These are phyloP conservation scores for Apamea epomidion DNA, from an alignment of 2,888 invertebrate genomes.

Conservation along the genomic window DNA sequence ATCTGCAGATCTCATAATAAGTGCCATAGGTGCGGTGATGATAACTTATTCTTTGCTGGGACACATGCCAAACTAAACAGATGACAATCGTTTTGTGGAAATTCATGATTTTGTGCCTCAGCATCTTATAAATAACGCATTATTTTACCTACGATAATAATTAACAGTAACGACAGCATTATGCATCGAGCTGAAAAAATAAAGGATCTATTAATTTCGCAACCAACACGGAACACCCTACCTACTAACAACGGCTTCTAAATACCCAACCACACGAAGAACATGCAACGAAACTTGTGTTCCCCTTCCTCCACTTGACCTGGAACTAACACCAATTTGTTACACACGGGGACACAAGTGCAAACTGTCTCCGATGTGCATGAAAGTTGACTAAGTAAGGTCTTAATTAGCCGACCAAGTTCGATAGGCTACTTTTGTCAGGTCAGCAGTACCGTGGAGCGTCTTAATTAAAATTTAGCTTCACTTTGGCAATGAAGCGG, in stretches of 20 bases:
- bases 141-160: neutral
- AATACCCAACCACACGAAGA: slow-evolving; percentile 14
- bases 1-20: neutral
- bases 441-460: slow-evolving; percentile 51
- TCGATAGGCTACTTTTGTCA: slow-evolving; percentile 55
- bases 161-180: neutral
- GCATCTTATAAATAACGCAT: neutral
- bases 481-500: slow-evolving; percentile 15
- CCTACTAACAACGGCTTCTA: slow-evolving; percentile 1
- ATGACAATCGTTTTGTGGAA: neutral
- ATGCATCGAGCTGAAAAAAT: neutral
- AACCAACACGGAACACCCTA: neutral
- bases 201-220: neutral
- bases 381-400: slow-evolving; percentile 53
- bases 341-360: slow-evolving; percentile 54
- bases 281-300: slow-evolving; percentile 38
- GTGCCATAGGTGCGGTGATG: neutral
- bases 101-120: neutral
- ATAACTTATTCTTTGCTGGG: neutral
- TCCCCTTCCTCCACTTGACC: slow-evolving; percentile 42
- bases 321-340: slow-evolving; percentile 64
- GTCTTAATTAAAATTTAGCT: slow-evolving; percentile 58
- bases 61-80: neutral
- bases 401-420: slow-evolving; percentile 68
- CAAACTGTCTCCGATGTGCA: slow-evolving; percentile 52